Evolutionary conservation across 2,113 vertebrate species (phyloP), one percentile per base, ranked within the genome.

Genomic region (Mesocricetus auratus): DNA sequence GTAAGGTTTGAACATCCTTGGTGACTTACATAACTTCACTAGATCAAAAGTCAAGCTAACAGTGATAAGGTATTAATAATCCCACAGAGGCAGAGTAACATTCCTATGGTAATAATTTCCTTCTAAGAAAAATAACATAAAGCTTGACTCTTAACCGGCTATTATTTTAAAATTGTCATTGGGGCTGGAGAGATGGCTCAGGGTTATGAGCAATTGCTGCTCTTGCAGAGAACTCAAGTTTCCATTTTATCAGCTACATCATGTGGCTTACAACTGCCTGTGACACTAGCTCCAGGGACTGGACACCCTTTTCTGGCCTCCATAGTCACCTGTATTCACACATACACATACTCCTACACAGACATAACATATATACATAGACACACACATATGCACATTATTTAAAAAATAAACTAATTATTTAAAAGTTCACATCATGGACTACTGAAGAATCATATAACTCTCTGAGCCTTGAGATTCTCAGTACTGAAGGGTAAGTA

Each of bases 21-120:
- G 94, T 96, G 86, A 94, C 96, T 96, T 94, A 96, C 26, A 90
- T 8, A 96, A 93, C n/a, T 86, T 94, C 73, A 90, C 17, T 90
- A 47, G 3, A 93, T 36, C 74, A 90, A 97, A 95, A 97, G 47
- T 19, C 47, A 95, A 75, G 88, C 53, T 89, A 93, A 92, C 42
- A 64, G n/a, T 94, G 56, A 96, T 93, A 92, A 94, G 96, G 21
- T 95, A 15, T 91, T 96, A 93, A 94, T 97, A 93, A 94, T 90
- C 56, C 93, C 22, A 77, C 96, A 93, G 66, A 89, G 42, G 91
- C 50, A 93, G 42, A 94, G 71, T n/a, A 86, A 17, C 7, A 91
- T 85, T 97, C 89, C 94, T 91, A 85, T 89, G 36, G 91, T 94
- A 94, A 91, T 11, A 11, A 96, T 94, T 96, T 74, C 6, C 29